A percentile compares a stretch with the other conserved stretches of the same genome.
phyloP scores from a whole-genome alignment of 2,797 vertebrate species.

The Acropternis orthonyx region DNA sequence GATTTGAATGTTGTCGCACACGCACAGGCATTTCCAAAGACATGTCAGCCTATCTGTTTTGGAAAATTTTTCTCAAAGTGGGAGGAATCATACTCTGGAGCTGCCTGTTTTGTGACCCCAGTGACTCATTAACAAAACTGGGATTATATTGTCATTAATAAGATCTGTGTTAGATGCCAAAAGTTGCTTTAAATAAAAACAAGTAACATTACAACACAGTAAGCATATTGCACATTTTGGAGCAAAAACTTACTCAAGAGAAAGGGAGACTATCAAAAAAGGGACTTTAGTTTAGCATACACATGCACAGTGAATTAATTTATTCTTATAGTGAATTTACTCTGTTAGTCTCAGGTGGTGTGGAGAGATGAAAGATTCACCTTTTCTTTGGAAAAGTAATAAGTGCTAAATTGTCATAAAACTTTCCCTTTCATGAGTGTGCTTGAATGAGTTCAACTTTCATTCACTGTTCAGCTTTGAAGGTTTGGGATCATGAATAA shows the following conservation, averaged over 20 bases:
- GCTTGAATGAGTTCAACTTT: conserved; percentile 37
- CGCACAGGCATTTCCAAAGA: background rate
- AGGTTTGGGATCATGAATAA: conserved; percentile 47
- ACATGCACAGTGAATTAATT: background rate
- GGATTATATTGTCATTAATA: background rate
- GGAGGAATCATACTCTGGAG: background rate
- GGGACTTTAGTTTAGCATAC: background rate
- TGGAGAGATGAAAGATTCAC: background rate
- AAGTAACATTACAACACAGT: background rate
- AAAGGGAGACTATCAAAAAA: background rate
- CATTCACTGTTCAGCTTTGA: conserved; percentile 37
- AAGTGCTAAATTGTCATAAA: background rate
- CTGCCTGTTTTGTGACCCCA: background rate
- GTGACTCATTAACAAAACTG: background rate
- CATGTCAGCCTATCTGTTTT: background rate
- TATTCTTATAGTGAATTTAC: background rate
- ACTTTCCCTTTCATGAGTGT: conserved; percentile 10
- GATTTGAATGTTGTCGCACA: background rate
- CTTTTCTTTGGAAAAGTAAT: conserved; percentile 48
- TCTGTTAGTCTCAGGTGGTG: background rate
- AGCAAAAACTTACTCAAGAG: background rate
- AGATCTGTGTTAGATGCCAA: background rate
- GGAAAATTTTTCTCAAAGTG: background rate
- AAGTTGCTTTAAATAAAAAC: background rate
- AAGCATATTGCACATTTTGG: background rate